phyloP scores from a whole-genome alignment of 2,888 invertebrate species.

The Anaspis maculata region DNA sequence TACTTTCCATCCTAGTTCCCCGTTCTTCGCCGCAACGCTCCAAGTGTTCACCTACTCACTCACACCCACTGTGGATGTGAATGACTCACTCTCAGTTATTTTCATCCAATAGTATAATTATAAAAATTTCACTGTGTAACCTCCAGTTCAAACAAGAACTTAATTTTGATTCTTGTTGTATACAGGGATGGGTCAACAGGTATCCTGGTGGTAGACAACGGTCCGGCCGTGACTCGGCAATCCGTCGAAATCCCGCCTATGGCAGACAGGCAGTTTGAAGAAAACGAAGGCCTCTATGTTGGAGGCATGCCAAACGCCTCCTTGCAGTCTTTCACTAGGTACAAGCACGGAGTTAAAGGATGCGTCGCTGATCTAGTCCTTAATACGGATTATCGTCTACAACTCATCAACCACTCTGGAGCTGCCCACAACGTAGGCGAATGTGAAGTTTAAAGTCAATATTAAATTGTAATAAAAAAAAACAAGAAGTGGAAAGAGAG shows the following conservation, averaged over 20 bases:
- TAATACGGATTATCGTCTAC: constrained; percentile 51
- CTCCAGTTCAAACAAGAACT: too few species aligned
- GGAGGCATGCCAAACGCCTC: constrained; percentile 48
- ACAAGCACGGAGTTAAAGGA: constrained; percentile 49
- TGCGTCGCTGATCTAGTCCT: constrained; percentile 56
- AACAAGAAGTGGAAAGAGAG: constrained; percentile 10
- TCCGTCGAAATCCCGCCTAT: constrained; percentile 78
- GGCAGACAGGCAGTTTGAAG: too few species aligned
- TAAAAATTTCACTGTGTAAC: too few species aligned
- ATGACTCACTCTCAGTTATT: too few species aligned
- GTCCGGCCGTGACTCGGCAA: constrained; percentile 68
- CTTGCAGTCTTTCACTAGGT: constrained; percentile 40
- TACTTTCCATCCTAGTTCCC: too few species aligned
- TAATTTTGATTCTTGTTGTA: constrained; percentile 14
- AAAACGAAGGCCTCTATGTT: constrained; percentile 73
- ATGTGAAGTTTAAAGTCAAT: constrained; percentile 34
- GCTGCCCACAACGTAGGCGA: constrained; percentile 43
- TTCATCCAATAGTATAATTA: too few species aligned
- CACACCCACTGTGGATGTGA: too few species aligned
- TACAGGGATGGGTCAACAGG: constrained; percentile 78
- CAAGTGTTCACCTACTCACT: too few species aligned
- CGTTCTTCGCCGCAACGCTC: too few species aligned
- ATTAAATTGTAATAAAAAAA: too few species aligned
- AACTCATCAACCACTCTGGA: constrained; percentile 44
- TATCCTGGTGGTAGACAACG: constrained; percentile 80